Percentiles rank a stretch among this genome's conserved stretches.
Evolutionary conservation across 2,113 vertebrate genomes (phyloP).

Genomic region (Equus quagga): DNA sequence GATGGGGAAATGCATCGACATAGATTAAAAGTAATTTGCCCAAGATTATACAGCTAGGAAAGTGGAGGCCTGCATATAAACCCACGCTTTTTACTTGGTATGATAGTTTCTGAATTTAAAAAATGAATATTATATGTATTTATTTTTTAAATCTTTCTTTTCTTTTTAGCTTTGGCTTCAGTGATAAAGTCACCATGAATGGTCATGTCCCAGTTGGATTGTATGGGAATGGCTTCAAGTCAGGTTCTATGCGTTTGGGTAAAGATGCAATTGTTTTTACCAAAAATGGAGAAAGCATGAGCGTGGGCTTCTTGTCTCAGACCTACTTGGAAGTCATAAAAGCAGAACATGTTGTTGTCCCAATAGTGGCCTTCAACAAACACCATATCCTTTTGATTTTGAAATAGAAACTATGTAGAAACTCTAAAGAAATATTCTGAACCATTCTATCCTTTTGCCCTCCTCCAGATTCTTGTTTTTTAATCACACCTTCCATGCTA

Average conservation of each 20-base stretch:
- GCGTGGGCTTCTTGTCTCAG: constrained; percentile 97
- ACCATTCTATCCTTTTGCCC: not conserved
- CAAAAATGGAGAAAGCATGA: constrained; percentile 90
- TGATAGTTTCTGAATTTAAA: not conserved
- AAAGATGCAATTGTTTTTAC: constrained; percentile 96
- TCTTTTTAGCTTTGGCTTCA: constrained; percentile 95
- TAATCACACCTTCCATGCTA: not conserved
- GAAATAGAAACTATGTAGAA: not conserved
- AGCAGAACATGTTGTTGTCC: constrained; percentile 93
- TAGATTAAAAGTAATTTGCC: not conserved
- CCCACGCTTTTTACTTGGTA: not conserved
- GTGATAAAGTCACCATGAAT: constrained; percentile 93
- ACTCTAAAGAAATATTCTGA: not conserved
- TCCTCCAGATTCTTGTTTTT: not conserved
- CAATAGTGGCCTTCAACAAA: constrained; percentile 89
- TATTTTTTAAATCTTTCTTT: not conserved
- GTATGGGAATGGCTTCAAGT: constrained; percentile 99
- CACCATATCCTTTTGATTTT: constrained; percentile 92
- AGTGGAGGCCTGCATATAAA: not conserved
- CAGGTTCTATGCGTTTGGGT: constrained; percentile 97
- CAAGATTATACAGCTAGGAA: not conserved
- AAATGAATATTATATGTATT: not conserved
- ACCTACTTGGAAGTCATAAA: constrained; percentile 91
- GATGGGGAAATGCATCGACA: not conserved
- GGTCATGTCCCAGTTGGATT: constrained; percentile 93